A percentile compares a stretch with the other conserved stretches of the same genome.
These are phyloP conservation scores for Fragum whitleyi DNA, from an alignment of 2,888 invertebrate species.

Conservation along the genomic window DNA sequence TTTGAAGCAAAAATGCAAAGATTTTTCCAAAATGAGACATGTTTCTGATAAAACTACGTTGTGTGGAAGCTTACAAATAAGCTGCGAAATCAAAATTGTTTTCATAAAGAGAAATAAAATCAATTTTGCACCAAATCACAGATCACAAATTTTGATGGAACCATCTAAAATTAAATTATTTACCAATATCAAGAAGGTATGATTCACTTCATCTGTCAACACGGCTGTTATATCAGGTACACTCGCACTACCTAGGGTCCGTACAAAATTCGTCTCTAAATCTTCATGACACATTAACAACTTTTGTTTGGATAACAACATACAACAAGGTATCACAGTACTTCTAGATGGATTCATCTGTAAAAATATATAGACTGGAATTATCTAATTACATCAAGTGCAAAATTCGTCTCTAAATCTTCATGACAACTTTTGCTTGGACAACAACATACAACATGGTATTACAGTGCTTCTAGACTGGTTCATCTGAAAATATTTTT, in stretches of 20 bases:
- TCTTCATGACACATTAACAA: constrained; percentile 84
- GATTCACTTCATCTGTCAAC: constrained; percentile 73
- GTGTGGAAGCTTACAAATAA: no score
- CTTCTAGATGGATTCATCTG: constrained; percentile 60
- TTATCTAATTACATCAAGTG: not conserved
- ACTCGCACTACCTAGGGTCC: constrained; percentile 82
- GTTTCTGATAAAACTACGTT: no score
- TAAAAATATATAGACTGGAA: not conserved
- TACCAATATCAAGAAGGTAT: constrained; percentile 83
- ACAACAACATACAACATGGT: constrained; percentile 80
- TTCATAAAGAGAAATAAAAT: no score
- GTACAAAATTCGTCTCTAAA: constrained; percentile 82
- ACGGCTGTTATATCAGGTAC: constrained; percentile 81
- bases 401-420: constrained; percentile 71
- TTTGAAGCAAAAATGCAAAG: no score
- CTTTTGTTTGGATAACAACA: constrained; percentile 79
- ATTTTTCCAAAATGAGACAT: no score
- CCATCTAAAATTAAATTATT: constrained; percentile 34
- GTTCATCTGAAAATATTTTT: constrained; percentile 51
- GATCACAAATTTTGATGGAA: no score
- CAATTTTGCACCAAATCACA: no score
- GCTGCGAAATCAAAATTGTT: no score
- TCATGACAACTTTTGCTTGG: constrained; percentile 83
- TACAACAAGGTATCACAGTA: constrained; percentile 81
- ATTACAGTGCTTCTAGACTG: constrained; percentile 67